Percentiles rank a stretch among this genome's conserved stretches.
These are phyloP conservation scores for Clinocottus analis DNA, from an alignment of 2,113 vertebrate species.

Conservation along the genomic window DNA sequence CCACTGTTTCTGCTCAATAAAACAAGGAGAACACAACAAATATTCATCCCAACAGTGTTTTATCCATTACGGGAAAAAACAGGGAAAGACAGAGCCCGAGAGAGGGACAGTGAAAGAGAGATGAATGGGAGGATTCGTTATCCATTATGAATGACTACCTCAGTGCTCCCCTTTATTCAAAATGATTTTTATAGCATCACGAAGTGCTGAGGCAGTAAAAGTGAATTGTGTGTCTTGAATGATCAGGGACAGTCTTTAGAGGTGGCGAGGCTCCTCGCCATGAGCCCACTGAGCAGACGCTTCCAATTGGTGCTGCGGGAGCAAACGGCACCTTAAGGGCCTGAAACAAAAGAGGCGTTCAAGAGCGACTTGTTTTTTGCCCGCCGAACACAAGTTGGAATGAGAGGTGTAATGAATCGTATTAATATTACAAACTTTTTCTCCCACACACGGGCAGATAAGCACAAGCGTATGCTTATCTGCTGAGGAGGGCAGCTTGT, in stretches of 20 bases:
- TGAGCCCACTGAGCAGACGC: background rate
- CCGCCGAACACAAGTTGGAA: background rate
- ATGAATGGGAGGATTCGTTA: constrained; percentile 66
- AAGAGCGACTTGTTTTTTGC: background rate
- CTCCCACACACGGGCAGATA: constrained; percentile 1
- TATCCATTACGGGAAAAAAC: constrained; percentile 48
- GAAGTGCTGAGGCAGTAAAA: constrained; percentile 63
- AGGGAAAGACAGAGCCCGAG: constrained; percentile 16
- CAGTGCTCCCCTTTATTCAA: constrained; percentile 37
- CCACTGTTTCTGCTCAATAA: constrained; percentile 67
- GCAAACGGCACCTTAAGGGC: constrained; percentile 15
- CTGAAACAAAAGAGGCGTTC: constrained; percentile 32
- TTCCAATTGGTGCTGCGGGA: constrained; percentile 20
- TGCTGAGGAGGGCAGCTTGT: constrained; percentile 32
- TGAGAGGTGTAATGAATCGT: constrained; percentile 31
- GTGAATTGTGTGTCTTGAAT: constrained; percentile 34
- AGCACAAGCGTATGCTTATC: constrained; percentile 9
- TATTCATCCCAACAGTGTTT: constrained; percentile 57
- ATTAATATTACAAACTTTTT: constrained; percentile 11
- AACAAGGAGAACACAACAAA: constrained; percentile 69
- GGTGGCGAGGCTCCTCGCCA: constrained; percentile 16
- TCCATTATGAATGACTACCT: constrained; percentile 64
- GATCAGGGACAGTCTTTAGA: constrained; percentile 17
- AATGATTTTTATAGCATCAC: constrained; percentile 48
- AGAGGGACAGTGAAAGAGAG: constrained; percentile 38